phyloP scores from a whole-genome alignment of 2,888 invertebrate genomes.

The Perizoma flavofasciatum region DNA sequence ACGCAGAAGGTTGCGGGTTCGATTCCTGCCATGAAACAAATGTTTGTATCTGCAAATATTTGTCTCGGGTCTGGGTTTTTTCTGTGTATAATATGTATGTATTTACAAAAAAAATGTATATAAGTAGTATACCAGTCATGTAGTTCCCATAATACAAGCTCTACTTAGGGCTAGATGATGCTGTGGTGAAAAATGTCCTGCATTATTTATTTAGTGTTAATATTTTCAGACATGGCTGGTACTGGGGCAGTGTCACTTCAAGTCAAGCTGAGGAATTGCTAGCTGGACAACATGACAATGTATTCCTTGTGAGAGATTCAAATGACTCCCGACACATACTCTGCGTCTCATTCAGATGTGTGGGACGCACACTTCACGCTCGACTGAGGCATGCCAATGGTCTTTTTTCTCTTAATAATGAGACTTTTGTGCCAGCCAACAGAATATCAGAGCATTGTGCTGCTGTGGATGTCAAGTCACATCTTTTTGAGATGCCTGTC shows the following conservation, averaged over 20 bases:
- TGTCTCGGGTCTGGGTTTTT: too few species aligned
- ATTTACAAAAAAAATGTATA: too few species aligned
- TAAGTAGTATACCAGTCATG: too few species aligned
- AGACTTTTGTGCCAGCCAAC: constrained; percentile 80
- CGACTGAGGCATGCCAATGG: constrained; percentile 89
- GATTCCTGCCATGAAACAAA: too few species aligned
- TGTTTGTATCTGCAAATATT: too few species aligned
- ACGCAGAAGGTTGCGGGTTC: too few species aligned
- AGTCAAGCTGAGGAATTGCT: constrained; percentile 88
- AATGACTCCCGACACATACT: constrained; percentile 87
- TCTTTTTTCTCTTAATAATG: constrained; percentile 85
- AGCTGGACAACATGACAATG: constrained; percentile 87
- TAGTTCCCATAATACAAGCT: too few species aligned
- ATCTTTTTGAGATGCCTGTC: constrained; percentile 78
- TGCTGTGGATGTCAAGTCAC: constrained; percentile 75
- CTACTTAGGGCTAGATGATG: too few species aligned
- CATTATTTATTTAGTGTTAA: too few species aligned
- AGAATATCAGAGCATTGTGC: constrained; percentile 80
- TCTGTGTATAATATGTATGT: too few species aligned
- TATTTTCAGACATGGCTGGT: constrained; percentile 85
- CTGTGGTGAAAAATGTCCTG: too few species aligned
- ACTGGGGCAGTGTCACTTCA: constrained; percentile 90
- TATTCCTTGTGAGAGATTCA: constrained; percentile 89
- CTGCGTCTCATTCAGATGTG: constrained; percentile 88
- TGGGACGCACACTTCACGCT: constrained; percentile 88